Evolutionary conservation across 2,888 invertebrate species (phyloP).

Genomic region (Xiphydria camelus): DNA sequence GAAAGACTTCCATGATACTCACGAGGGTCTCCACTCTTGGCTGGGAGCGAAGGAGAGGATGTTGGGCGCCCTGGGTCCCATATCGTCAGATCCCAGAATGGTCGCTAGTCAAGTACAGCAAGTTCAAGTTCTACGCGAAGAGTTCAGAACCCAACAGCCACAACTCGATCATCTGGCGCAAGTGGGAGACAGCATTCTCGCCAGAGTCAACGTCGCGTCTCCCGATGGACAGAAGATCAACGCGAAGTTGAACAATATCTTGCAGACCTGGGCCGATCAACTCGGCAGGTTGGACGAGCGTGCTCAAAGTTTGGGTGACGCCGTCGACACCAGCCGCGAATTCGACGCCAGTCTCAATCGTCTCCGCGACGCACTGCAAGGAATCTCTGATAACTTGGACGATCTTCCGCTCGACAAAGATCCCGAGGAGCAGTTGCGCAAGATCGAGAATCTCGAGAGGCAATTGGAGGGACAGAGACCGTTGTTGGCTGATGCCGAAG

Average conservation of each 20-base stretch:
- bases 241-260: slow-evolving; percentile 73
- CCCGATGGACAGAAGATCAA: slow-evolving; percentile 69
- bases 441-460: slow-evolving; percentile 84
- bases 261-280: slow-evolving; percentile 80
- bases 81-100: slow-evolving; percentile 94
- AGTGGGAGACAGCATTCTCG: slow-evolving; percentile 76
- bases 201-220: slow-evolving; percentile 61
- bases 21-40: slow-evolving; percentile 85
- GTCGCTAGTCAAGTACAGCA: slow-evolving; percentile 91
- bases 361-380: slow-evolving; percentile 83
- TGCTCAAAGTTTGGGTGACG: slow-evolving; percentile 86
- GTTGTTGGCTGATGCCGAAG: slow-evolving; percentile 82
- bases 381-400: slow-evolving; percentile 85
- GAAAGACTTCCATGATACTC: slow-evolving; percentile 89
- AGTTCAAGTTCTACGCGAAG: slow-evolving; percentile 91
- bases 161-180: slow-evolving; percentile 84
- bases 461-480: slow-evolving; percentile 89
- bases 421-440: slow-evolving; percentile 83
- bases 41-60: slow-evolving; percentile 91
- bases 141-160: slow-evolving; percentile 91
- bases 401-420: slow-evolving; percentile 79
- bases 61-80: slow-evolving; percentile 93
- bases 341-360: slow-evolving; percentile 87
- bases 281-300: slow-evolving; percentile 79
- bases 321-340: slow-evolving; percentile 89